Percentiles rank a stretch among this genome's conserved stretches.
These are phyloP conservation scores for Atta cephalotes DNA, from an alignment of 1,140 invertebrate species.

Conservation along the genomic window DNA sequence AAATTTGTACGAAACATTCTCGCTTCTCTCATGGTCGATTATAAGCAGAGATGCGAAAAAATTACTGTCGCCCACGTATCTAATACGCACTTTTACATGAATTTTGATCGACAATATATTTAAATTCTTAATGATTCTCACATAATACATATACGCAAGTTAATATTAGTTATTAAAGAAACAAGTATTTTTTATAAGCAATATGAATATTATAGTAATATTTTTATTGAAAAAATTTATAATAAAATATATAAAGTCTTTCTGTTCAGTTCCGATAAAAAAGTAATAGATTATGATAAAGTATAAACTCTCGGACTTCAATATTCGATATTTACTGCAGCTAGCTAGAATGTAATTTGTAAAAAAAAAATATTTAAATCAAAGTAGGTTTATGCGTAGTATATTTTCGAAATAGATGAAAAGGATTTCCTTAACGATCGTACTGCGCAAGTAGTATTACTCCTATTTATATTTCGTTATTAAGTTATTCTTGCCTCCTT, in stretches of 20 bases:
- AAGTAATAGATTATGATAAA: background rate
- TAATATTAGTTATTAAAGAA: background rate
- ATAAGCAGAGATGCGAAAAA: background rate
- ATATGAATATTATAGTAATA: background rate
- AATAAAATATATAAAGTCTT: background rate
- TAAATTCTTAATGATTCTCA: background rate
- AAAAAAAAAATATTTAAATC: background rate
- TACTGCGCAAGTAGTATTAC: slow-evolving; percentile 11
- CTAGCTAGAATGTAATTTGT: background rate
- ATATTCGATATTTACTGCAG: background rate
- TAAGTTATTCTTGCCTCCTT: background rate
- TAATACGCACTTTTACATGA: background rate
- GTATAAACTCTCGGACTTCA: background rate
- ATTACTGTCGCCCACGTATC: slow-evolving; percentile 5
- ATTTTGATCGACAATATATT: background rate
- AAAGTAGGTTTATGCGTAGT: background rate
- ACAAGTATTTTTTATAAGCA: background rate
- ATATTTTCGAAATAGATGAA: background rate
- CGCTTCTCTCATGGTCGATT: slow-evolving; percentile 16
- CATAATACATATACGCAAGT: background rate
- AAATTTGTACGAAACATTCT: slow-evolving; percentile 42
- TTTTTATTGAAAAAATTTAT: background rate
- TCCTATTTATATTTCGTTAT: slow-evolving; percentile 9
- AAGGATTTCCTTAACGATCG: slow-evolving; percentile 1
- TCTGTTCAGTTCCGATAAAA: background rate